Conservation (phyloP, 2,888 invertebrate species). For the Myathropa florea region DNA sequence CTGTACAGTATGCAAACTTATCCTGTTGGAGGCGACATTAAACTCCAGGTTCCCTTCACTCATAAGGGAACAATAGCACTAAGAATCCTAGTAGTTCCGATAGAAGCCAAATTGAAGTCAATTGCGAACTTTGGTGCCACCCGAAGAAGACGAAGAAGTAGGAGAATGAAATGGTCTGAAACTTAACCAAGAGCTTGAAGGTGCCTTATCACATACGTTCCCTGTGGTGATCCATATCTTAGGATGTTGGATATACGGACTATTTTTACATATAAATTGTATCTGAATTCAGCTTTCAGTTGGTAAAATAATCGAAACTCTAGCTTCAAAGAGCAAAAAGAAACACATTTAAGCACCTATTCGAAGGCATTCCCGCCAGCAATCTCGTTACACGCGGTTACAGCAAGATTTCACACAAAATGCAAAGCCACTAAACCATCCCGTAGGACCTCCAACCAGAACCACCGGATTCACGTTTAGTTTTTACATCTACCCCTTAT, state of each 20-base stretch:
- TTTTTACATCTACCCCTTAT: conserved; percentile 52
- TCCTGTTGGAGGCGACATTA: too few species aligned
- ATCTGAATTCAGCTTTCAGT: background rate
- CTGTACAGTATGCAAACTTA: too few species aligned
- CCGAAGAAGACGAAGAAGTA: too few species aligned
- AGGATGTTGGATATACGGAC: background rate
- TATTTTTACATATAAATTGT: background rate
- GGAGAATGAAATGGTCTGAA: background rate
- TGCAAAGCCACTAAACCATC: background rate
- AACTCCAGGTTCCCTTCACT: too few species aligned
- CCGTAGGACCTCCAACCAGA: conserved; percentile 1
- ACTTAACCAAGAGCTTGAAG: background rate
- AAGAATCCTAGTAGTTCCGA: too few species aligned
- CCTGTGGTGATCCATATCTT: background rate
- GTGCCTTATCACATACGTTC: too few species aligned
- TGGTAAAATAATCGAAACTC: background rate
- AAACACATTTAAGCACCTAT: background rate
- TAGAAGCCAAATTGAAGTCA: too few species aligned
- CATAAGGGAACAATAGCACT: too few species aligned
- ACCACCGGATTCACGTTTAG: conserved; percentile 50
- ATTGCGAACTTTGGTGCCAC: too few species aligned
- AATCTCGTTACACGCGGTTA: background rate
- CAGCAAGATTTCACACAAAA: background rate
- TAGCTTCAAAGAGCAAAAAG: background rate
- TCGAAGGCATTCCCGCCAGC: background rate